Conservation (phyloP, 1,140 invertebrate genomes). For the Metopolophium dirhodum region DNA sequence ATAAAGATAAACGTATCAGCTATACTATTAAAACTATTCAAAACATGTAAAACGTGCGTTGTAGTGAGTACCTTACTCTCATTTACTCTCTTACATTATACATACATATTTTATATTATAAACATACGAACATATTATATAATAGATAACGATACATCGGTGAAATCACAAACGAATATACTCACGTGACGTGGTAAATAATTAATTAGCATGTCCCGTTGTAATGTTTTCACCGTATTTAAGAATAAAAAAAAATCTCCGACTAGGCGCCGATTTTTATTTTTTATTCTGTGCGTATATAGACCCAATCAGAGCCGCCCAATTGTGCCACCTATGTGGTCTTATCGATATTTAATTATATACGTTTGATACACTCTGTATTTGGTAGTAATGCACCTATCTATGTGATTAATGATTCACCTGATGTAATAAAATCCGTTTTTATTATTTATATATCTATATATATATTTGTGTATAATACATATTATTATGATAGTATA, state of each 20-base stretch:
- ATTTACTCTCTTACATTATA: too few species aligned
- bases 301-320: neutral
- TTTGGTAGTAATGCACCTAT: neutral
- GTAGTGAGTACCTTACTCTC: neutral
- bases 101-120: too few species aligned
- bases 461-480: neutral
- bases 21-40: neutral
- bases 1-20: neutral
- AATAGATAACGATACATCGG: neutral
- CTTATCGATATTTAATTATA: constrained; percentile 20
- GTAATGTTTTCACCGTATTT: neutral
- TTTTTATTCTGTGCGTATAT: neutral
- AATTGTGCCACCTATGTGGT: neutral
- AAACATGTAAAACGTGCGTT: constrained; percentile 5
- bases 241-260: neutral
- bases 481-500: too few species aligned
- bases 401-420: neutral
- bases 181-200: neutral
- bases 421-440: neutral
- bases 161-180: neutral
- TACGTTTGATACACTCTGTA: neutral
- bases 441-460: neutral
- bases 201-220: neutral
- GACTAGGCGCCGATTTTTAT: neutral
- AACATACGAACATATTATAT: neutral